These are phyloP conservation scores for Drosophila emarginata DNA, from an alignment of 2,888 invertebrate species.

Conservation along the genomic window DNA sequence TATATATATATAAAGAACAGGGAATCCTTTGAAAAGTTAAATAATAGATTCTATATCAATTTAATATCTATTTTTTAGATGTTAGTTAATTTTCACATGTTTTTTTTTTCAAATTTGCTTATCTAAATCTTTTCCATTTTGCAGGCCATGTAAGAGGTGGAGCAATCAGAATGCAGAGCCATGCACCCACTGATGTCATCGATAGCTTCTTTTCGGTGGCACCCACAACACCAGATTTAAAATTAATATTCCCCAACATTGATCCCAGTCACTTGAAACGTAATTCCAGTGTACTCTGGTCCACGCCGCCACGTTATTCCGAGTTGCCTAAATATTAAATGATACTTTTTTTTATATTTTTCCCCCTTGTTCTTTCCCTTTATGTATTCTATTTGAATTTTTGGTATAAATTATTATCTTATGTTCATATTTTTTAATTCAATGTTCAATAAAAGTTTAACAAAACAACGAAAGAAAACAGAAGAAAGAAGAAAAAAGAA, in stretches of 20 bases:
- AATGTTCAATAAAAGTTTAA: conserved; percentile 36
- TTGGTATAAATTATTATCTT: conserved; percentile 3
- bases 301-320: conserved; percentile 87
- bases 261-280: conserved; percentile 86
- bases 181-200: conserved; percentile 82
- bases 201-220: conserved; percentile 86
- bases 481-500: not conserved
- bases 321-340: conserved; percentile 83
- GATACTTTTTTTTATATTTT: not conserved
- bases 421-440: conserved; percentile 24
- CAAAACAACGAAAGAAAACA: not conserved
- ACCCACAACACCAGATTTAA: conserved; percentile 86
- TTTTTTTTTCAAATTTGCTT: no score
- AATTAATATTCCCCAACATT: conserved; percentile 87
- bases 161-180: conserved; percentile 83
- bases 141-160: conserved; percentile 82
- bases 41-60: no score
- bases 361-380: no score
- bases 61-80: no score
- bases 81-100: no score
- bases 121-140: not conserved
- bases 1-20: no score
- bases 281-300: conserved; percentile 90
- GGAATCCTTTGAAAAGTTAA: no score
- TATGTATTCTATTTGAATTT: not conserved